Evolutionary conservation across 2,113 vertebrate species (phyloP), one percentile per base, ranked within the genome.

Genomic region (Anhinga rufa): DNA sequence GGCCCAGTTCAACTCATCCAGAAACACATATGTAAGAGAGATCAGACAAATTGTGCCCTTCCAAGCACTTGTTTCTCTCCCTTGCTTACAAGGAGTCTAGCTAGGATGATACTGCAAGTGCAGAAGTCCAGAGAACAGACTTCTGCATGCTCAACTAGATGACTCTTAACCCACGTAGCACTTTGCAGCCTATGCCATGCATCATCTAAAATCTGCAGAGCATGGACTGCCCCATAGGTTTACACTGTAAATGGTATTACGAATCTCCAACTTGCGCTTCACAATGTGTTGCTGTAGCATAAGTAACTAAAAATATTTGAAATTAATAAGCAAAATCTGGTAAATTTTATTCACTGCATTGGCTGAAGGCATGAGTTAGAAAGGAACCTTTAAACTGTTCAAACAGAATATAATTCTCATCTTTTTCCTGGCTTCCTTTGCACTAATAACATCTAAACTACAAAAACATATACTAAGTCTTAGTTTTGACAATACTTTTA

Each of bases 141-240:
- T 24, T 68, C 69, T 77, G 34, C 36, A 49, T 4, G 5, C 42
- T 74, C 18, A 77, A 38, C 10, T 8, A 42, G 14, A 40, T 28
- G 64, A 57, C 22, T 46, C 29, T 44, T 17, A 66, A 75, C 2
- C 3, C 40, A 24, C 0, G 0, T 9, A 61, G 14, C 6, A 26
- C 51, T 52, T 64, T 2, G 52, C n/a, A 81, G 18, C 48, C 54
- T 44, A 38, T 3, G 9, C 21, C 58, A 25, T 12, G 9, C 0
- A 0, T n/a, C 62, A 72, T 38, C 44, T 61, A 49, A 84, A 10
- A 61, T 49, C 44, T 77, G 62, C 69, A 84, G 38, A 82, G 54
- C 40, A 72, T 2, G 0, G 3, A 36, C 21, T 48, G 52, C 9
- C 20, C 40, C 4, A 7, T 2, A 25, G 4, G 2, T 44, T 66